A percentile compares a stretch with the other conserved stretches of the same genome.
Conservation (phyloP, 1,140 invertebrate genomes). For the Melanaphis sacchari region DNA sequence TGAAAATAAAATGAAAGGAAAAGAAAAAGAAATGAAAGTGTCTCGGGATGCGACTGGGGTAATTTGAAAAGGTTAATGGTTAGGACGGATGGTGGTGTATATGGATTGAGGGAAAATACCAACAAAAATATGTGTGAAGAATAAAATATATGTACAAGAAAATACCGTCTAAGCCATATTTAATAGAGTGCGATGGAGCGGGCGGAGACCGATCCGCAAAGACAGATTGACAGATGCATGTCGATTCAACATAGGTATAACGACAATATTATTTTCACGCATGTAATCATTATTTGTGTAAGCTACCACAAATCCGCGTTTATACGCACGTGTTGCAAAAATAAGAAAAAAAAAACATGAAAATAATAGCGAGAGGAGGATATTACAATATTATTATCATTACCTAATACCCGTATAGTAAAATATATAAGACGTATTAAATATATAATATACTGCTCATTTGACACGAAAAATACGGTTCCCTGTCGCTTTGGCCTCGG, state of each 20-base stretch:
- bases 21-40: not conserved
- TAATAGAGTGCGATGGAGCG: not conserved
- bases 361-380: not conserved
- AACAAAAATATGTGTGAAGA: conserved; percentile 14
- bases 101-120: not conserved
- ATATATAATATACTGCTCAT: not conserved
- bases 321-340: not conserved
- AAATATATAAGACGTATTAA: not conserved
- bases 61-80: conserved; percentile 21
- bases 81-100: not conserved
- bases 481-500: not conserved
- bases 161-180: conserved; percentile 32
- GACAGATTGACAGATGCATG: conserved; percentile 25
- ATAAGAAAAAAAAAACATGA: conserved; percentile 7
- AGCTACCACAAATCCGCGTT: not conserved
- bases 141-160: not conserved
- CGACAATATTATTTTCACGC: not conserved
- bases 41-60: not conserved
- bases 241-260: not conserved
- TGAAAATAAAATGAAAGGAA: not conserved
- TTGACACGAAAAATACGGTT: not conserved
- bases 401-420: not conserved
- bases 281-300: not conserved
- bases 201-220: not conserved
- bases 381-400: not conserved